These are phyloP conservation scores for Mirounga angustirostris DNA, from an alignment of 2,113 vertebrate species.

Conservation along the genomic window DNA sequence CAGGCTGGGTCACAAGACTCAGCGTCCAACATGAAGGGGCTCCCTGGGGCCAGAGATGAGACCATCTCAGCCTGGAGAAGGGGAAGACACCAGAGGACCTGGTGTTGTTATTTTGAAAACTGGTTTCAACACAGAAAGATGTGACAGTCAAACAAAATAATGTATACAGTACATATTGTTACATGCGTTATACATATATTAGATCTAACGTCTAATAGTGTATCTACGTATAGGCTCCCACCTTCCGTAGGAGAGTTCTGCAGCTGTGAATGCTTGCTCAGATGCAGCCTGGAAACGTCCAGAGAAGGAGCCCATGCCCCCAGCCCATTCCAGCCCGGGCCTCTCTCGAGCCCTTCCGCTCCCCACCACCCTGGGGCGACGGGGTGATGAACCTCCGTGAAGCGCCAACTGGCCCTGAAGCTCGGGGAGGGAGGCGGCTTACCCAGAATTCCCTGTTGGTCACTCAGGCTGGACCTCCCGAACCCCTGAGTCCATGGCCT, in stretches of 20 bases:
- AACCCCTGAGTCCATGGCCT: neutral
- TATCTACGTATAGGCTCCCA: neutral
- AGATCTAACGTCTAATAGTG: neutral
- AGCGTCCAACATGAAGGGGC: neutral
- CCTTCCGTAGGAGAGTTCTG: neutral
- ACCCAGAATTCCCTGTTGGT: neutral
- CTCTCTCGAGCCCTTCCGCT: neutral
- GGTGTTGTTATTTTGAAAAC: neutral
- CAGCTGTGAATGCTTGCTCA: neutral
- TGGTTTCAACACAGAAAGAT: neutral
- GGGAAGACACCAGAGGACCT: neutral
- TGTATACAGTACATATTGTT: too few species aligned
- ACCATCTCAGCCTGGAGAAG: neutral
- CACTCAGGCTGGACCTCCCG: neutral
- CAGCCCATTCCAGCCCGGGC: too few species aligned
- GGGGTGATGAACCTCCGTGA: rapidly evolving
- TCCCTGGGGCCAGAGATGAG: neutral
- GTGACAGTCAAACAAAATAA: neutral
- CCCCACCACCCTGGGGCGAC: neutral
- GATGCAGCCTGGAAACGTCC: neutral
- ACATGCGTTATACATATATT: too few species aligned
- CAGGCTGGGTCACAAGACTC: neutral
- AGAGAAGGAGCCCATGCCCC: neutral
- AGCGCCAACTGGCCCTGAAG: neutral
- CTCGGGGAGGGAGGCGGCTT: neutral